Evolutionary conservation across 1,140 invertebrate genomes (phyloP), one percentile per base, ranked within the genome.

Genomic region (Lepidurus apus): DNA sequence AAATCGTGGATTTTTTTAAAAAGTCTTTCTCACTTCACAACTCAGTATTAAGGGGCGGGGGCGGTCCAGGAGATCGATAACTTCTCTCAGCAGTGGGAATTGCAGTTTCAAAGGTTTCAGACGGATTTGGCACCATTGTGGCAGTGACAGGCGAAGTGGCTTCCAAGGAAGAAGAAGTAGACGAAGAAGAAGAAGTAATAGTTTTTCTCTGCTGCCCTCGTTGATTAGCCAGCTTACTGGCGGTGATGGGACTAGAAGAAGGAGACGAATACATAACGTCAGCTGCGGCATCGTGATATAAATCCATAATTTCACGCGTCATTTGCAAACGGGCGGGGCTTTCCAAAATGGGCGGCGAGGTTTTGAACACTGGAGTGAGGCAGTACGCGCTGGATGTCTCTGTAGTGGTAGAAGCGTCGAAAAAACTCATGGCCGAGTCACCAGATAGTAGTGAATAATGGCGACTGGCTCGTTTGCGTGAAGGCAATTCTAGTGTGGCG

Each of bases 371-470:
- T 44, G 78, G 78, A 13, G 78, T 75, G 3, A 42, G 65, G 45
- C 78, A 79, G 73, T 79, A 79, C 42, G 45, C 43, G 74, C 78
- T 79, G 74, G 73, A 75, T 13, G 73, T 45, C 44, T 79, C 78
- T 11, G 78, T 79, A 26, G 53, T n/a, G 17, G 53, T 65, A 9
- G 53, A 65, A 7, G 53, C 53, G 53, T 65, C 53, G 53, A 65
- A 65, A 17, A 65, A 65, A 17, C 53, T 65, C 53, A 65, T 65
- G 53, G 53, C 81, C n/a, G 81, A 81, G 73, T 81, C 81, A 9
- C 80, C 53, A n/a, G 81, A 81, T 80, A 81, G 79, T 17, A 81
- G 76, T 26, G 81, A 81, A 11, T 79, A 65, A 21, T 65, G 53
- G 79, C 43, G 81, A 80, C 65, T 81, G 73, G 2, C 78, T 76